Evolutionary conservation across 2,113 vertebrate genomes (phyloP), one percentile per base, ranked within the genome.

Genomic region (Gymnarchus niloticus): DNA sequence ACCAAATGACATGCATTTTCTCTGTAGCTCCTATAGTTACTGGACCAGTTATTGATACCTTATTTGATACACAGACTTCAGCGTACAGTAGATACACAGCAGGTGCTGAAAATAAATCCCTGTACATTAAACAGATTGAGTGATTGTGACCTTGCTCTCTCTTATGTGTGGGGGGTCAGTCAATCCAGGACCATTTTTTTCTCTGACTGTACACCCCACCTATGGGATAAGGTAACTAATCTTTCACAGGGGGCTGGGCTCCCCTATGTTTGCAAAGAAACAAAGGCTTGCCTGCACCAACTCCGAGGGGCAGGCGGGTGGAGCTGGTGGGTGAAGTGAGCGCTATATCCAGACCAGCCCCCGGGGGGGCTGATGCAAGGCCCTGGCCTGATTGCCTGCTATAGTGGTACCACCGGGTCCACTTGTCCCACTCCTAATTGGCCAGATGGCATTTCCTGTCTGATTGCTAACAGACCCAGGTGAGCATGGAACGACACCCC

Each of bases 401-500:
- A 10, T 3, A 8, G 59, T 14, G 33, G 61, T 41, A 69, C 65
- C 33, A 19, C 65, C 12, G 14, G 12, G 80, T 81, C 4, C 21
- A 37, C 41, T 59, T 0, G 21, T 10, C 44, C 1, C 51, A 28
- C 54, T 33, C 25, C 86, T 90, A 88, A 92, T 89, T 90, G 88
- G 85, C 87, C 46, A 25, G 83, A 76, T 12, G 83, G 59, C 78
- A 54, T 84, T 77, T 85, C 65, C 84, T 48, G 88, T 87, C 86
- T 93, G 91, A 92, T 91, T 89, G 87, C 88, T 89, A 91, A 90
- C 91, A 93, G 90, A 91, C 86, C 87, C 87, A 90, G 88, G 91
- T 92, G 88, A 88, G 87, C 86, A 78, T 81, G 56, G 46, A 28
- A 54, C 37, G 44, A 56, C 56, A 37, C 28, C 81, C 37, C 83